These are phyloP conservation scores for Microchirus variegatus DNA, from an alignment of 2,797 vertebrate genomes.

Conservation along the genomic window DNA sequence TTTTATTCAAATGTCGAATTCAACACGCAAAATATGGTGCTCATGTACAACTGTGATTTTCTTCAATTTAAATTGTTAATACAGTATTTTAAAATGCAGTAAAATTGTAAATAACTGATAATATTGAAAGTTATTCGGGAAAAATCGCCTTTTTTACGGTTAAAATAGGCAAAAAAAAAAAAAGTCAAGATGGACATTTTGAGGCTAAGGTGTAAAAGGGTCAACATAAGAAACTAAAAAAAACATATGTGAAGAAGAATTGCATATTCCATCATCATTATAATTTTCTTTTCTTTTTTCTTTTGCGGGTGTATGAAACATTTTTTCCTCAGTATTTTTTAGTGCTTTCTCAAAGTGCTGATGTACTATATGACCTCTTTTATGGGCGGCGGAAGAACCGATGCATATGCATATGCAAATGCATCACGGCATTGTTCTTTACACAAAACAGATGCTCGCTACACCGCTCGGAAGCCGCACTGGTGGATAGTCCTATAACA, in stretches of 20 bases:
- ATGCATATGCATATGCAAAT: slow-evolving; percentile 67
- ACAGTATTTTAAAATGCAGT: too few relatives aligned
- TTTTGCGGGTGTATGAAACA: slow-evolving; percentile 22
- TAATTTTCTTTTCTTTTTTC: slow-evolving; percentile 18
- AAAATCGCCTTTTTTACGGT: too few relatives aligned
- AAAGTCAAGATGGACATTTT: too few relatives aligned
- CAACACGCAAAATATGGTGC: too few relatives aligned
- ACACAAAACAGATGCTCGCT: slow-evolving; percentile 70
- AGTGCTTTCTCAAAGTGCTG: slow-evolving; percentile 45
- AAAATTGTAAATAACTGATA: too few relatives aligned
- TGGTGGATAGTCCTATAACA: slow-evolving; percentile 54
- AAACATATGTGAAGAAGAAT: slow-evolving; percentile 19
- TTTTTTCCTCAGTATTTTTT: slow-evolving; percentile 15
- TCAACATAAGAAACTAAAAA: not conserved
- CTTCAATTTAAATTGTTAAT: too few relatives aligned
- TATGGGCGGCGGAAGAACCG: slow-evolving; percentile 27
- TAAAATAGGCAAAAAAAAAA: too few relatives aligned
- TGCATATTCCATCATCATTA: slow-evolving; percentile 32
- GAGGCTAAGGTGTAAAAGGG: too few relatives aligned
- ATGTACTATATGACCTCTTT: slow-evolving; percentile 43
- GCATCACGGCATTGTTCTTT: slow-evolving; percentile 58
- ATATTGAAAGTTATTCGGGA: too few relatives aligned
- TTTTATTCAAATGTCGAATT: too few relatives aligned
- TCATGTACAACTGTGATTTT: too few relatives aligned
- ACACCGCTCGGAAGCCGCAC: slow-evolving; percentile 30